Percentiles rank a stretch among this genome's conserved stretches.
These are phyloP conservation scores for Molossus molossus DNA, from an alignment of 2,797 vertebrate species.

Conservation along the genomic window DNA sequence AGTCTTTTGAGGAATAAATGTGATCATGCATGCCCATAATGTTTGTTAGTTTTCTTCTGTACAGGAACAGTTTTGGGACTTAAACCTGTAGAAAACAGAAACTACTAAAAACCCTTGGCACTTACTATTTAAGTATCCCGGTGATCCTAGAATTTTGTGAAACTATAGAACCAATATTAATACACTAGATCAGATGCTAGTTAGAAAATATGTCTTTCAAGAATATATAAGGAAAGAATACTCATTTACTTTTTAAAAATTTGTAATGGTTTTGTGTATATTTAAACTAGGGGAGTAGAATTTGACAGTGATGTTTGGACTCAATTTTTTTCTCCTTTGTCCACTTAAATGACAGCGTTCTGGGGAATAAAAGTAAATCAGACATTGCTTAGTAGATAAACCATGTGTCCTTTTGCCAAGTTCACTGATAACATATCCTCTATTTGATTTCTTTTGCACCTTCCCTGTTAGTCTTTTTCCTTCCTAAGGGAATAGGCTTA, in stretches of 20 bases:
- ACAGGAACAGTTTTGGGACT: conserved; percentile 8
- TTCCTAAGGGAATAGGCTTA: neutral
- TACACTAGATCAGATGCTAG: neutral
- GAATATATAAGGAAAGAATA: neutral
- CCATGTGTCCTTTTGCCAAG: neutral
- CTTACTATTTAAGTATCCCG: neutral
- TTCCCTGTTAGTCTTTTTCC: conserved; percentile 4
- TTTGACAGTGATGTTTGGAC: conserved; percentile 34
- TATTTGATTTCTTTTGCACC: neutral
- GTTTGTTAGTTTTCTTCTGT: conserved; percentile 36
- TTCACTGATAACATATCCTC: neutral
- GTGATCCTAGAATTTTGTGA: conserved; percentile 54
- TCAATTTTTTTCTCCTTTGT: neutral
- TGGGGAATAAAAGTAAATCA: neutral
- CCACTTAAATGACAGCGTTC: conserved; percentile 46
- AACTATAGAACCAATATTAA: neutral
- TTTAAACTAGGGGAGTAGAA: conserved; percentile 35
- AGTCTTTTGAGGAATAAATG: conserved; percentile 30
- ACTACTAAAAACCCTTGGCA: neutral
- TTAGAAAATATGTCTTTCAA: conserved; percentile 6
- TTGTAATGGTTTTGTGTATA: conserved; percentile 39
- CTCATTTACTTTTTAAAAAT: conserved; percentile 24
- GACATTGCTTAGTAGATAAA: conserved; percentile 17
- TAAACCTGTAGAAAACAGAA: neutral
- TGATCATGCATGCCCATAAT: neutral